A percentile compares a stretch with the other conserved stretches of the same genome.
Conservation (phyloP, 2,888 invertebrate species). For the Trissoscelio sp. region DNA sequence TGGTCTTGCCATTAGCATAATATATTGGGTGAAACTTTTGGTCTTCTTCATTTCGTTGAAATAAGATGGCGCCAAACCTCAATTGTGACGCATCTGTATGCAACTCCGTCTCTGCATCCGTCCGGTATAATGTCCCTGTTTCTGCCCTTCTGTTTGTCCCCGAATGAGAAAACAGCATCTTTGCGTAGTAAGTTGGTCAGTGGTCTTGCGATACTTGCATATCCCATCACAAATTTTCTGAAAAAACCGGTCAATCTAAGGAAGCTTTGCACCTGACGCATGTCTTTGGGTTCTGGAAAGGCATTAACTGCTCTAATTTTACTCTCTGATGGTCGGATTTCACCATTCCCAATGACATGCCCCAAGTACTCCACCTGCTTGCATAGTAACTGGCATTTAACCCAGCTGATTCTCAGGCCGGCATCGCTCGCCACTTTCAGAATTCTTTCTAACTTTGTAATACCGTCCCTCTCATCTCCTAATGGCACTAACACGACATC, state of each 20-base stretch:
- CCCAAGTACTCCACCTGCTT: conserved; percentile 8
- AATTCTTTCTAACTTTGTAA: conserved; percentile 40
- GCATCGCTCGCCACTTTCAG: conserved; percentile 53
- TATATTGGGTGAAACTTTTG: not conserved
- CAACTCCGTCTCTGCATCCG: not conserved
- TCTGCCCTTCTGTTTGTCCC: not conserved
- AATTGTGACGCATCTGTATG: not conserved
- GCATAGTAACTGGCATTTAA: conserved; percentile 1
- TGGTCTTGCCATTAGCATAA: not conserved
- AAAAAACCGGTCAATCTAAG: not conserved
- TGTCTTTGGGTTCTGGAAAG: not conserved
- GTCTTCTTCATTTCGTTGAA: not conserved
- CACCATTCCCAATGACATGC: not conserved
- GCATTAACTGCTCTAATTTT: not conserved
- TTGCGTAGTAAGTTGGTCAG: conserved; percentile 3
- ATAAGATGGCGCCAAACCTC: not conserved
- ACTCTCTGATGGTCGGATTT: not conserved
- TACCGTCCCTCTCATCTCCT: conserved; percentile 13
- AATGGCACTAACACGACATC: conserved; percentile 60
- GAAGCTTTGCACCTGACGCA: conserved; percentile 3
- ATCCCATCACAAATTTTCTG: conserved; percentile 2
- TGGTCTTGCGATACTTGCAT: conserved; percentile 1
- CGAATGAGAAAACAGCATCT: conserved; percentile 3
- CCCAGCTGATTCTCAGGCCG: conserved; percentile 40
- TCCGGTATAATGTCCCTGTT: not conserved